Percentiles rank a stretch among this genome's conserved stretches.
These are phyloP conservation scores for Hydrolagus affinis DNA, from an alignment of 2,113 vertebrate genomes.

Conservation along the genomic window DNA sequence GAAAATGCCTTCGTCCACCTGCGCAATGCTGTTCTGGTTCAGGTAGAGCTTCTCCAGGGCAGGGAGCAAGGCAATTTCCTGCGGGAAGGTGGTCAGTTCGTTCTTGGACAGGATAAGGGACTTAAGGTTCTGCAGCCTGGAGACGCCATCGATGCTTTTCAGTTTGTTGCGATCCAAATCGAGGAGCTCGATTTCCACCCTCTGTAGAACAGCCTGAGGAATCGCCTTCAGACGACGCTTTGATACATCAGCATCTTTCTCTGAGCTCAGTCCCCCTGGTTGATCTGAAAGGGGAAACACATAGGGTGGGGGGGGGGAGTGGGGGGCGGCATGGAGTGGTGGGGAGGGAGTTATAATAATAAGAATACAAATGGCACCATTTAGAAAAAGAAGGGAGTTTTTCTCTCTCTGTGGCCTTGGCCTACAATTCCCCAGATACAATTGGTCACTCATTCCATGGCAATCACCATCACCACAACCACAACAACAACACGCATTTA, in stretches of 20 bases:
- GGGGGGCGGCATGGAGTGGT: no score
- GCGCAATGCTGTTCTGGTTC: slow-evolving; percentile 55
- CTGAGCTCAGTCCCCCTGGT: background rate
- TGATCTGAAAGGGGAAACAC: background rate
- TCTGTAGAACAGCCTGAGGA: slow-evolving; percentile 34
- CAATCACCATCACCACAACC: no score
- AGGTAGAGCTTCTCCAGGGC: slow-evolving; percentile 51
- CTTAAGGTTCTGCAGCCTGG: slow-evolving; percentile 44
- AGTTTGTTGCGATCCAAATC: slow-evolving; percentile 48
- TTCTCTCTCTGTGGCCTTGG: no score
- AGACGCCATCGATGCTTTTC: slow-evolving; percentile 39
- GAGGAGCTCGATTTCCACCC: slow-evolving; percentile 35
- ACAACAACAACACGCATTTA: no score
- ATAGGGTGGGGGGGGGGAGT: background rate
- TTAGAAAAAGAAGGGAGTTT: no score
- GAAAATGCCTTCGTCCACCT: slow-evolving; percentile 45
- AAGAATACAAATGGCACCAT: no score
- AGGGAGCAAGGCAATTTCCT: slow-evolving; percentile 44
- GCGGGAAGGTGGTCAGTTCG: slow-evolving; percentile 48
- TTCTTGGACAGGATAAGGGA: slow-evolving; percentile 53
- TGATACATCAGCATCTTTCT: slow-evolving; percentile 35
- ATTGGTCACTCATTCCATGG: no score
- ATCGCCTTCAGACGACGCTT: slow-evolving; percentile 40
- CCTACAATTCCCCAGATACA: no score
- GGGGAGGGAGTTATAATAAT: no score